Conservation (phyloP, 2,797 vertebrate species). For the Onychomys leucogaster region DNA sequence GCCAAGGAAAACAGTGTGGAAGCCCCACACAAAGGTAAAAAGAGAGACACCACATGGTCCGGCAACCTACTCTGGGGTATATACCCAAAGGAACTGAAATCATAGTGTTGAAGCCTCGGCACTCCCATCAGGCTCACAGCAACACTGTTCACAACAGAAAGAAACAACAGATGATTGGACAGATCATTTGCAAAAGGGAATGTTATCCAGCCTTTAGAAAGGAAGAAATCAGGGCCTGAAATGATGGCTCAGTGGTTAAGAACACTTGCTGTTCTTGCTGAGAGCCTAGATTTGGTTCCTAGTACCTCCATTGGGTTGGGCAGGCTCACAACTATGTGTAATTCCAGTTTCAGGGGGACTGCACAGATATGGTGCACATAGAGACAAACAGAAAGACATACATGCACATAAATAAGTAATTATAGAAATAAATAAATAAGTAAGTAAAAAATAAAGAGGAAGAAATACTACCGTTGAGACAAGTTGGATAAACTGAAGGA, state of each 20-base stretch:
- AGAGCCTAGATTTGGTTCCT: neutral
- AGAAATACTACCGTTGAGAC: neutral
- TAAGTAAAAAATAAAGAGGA: neutral
- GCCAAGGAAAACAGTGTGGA: neutral
- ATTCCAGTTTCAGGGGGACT: neutral
- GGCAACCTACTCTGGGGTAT: neutral
- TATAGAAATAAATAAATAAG: neutral
- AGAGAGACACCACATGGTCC: neutral
- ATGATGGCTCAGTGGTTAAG: neutral
- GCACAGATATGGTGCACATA: neutral
- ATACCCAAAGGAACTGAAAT: neutral
- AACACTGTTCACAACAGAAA: neutral
- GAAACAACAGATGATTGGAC: neutral
- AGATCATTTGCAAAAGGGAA: neutral
- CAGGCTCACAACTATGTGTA: neutral
- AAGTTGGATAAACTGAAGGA: neutral
- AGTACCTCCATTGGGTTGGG: neutral
- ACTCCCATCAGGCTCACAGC: too few relatives aligned
- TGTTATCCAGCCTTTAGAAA: neutral
- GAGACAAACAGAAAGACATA: neutral
- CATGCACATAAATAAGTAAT: neutral
- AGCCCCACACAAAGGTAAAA: neutral
- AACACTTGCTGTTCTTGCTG: neutral
- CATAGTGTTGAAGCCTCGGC: neutral
- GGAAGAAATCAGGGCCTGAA: neutral